phyloP scores from a whole-genome alignment of 2,888 invertebrate genomes.

The Phragmatobia fuliginosa region DNA sequence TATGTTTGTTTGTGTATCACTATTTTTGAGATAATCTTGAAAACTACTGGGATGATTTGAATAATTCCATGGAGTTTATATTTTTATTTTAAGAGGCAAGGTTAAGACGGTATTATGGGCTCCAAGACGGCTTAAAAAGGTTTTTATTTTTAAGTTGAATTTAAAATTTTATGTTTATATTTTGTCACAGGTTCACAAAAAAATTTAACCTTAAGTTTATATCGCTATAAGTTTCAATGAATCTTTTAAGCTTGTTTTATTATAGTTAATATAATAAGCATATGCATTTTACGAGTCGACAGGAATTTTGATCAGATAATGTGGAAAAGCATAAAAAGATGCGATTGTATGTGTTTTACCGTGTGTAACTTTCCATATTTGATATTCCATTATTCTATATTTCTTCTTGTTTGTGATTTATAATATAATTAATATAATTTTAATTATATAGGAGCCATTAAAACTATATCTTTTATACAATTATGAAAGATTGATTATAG shows the following conservation, averaged over 20 bases:
- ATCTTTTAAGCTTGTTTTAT: background rate
- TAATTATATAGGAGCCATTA: too few relatives aligned
- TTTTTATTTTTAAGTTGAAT: conserved; percentile 30
- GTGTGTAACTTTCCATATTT: too few relatives aligned
- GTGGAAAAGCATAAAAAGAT: background rate
- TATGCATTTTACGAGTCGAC: background rate
- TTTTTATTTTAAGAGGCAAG: conserved; percentile 34
- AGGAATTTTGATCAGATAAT: background rate
- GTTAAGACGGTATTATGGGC: conserved; percentile 38
- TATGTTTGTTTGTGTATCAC: conserved; percentile 45
- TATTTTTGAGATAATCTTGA: conserved; percentile 43
- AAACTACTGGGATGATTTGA: conserved; percentile 48
- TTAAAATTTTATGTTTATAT: conserved; percentile 36
- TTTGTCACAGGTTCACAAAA: conserved; percentile 28
- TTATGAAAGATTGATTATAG: too few relatives aligned
- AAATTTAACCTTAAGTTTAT: conserved; percentile 21
- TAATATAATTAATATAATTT: too few relatives aligned
- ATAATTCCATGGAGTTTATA: conserved; percentile 37
- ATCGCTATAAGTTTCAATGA: conserved; percentile 1
- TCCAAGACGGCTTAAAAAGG: conserved; percentile 11
- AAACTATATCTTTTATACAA: too few relatives aligned
- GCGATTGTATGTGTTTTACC: background rate
- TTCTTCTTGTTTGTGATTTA: too few relatives aligned
- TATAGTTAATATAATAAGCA: background rate
- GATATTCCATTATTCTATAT: too few relatives aligned